Evolutionary conservation across 2,888 invertebrate genomes (phyloP).

Genomic region (Parasteatoda lunata): DNA sequence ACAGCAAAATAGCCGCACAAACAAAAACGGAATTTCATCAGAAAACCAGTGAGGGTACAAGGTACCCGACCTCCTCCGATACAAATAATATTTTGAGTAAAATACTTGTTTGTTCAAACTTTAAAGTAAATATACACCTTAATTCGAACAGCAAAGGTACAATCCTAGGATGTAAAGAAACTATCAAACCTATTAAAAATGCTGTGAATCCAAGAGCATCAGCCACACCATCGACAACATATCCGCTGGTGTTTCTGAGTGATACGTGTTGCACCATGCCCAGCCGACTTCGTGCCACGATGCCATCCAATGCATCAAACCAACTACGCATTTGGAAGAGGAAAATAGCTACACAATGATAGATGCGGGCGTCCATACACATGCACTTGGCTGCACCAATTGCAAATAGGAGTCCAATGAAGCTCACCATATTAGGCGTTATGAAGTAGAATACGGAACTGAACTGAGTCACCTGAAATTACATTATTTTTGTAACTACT

Average conservation of each 20-base stretch:
- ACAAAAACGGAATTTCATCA: no score
- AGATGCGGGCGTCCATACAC: slow-evolving; percentile 81
- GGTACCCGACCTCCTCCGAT: no score
- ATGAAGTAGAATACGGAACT: slow-evolving; percentile 78
- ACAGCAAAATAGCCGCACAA: no score
- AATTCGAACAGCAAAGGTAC: no score
- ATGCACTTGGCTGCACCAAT: slow-evolving; percentile 84
- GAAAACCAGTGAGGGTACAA: no score
- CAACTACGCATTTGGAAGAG: slow-evolving; percentile 87
- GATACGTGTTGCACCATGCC: slow-evolving; percentile 85
- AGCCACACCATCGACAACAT: slow-evolving; percentile 87
- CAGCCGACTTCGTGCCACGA: slow-evolving; percentile 85
- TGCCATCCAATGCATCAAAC: slow-evolving; percentile 89
- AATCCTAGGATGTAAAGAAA: no score
- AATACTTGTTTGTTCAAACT: no score
- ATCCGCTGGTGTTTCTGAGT: slow-evolving; percentile 86
- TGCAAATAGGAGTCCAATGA: slow-evolving; percentile 85
- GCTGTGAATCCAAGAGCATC: slow-evolving; percentile 85
- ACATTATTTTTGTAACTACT: no score
- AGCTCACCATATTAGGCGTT: slow-evolving; percentile 89
- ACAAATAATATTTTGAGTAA: no score
- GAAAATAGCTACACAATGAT: slow-evolving; percentile 83
- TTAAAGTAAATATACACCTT: no score
- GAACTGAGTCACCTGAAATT: slow-evolving; percentile 78
- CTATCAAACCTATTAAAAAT: slow-evolving; percentile 80